These are phyloP conservation scores for Mycteria americana DNA, from an alignment of 2,797 vertebrate species.

Conservation along the genomic window DNA sequence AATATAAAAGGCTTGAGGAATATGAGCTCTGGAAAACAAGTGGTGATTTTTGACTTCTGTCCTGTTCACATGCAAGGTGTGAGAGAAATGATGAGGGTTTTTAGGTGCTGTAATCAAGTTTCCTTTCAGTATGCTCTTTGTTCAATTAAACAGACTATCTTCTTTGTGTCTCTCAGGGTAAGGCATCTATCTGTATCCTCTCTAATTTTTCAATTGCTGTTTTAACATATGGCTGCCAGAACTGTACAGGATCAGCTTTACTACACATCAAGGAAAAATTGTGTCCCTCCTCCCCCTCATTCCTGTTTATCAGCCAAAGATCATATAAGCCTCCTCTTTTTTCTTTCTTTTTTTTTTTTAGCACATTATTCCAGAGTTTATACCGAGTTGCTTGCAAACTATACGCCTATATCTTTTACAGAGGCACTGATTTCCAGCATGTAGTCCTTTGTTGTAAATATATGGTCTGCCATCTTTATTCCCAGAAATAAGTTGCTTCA, in stretches of 20 bases:
- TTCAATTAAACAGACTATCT: neutral
- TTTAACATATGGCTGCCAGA: constrained; percentile 7
- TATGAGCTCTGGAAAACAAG: neutral
- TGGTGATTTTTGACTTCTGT: neutral
- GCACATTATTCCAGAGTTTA: neutral
- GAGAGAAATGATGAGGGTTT: neutral
- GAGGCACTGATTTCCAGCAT: neutral
- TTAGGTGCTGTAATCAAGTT: neutral
- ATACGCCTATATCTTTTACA: neutral
- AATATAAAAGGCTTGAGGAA: neutral
- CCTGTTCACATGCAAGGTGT: neutral
- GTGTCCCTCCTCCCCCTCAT: neutral
- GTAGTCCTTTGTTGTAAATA: neutral
- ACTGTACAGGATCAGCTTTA: neutral
- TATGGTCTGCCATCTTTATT: neutral
- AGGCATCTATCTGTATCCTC: neutral
- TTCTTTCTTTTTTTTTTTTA: no score
- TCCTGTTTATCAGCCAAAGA: neutral
- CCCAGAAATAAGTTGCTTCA: neutral
- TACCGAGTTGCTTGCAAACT: neutral
- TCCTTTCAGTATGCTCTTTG: neutral
- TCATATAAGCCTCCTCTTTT: neutral
- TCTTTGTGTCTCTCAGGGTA: neutral
- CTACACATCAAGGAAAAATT: neutral
- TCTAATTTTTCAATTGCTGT: neutral